phyloP scores from a whole-genome alignment of 2,113 vertebrate genomes.

The Gambusia affinis region DNA sequence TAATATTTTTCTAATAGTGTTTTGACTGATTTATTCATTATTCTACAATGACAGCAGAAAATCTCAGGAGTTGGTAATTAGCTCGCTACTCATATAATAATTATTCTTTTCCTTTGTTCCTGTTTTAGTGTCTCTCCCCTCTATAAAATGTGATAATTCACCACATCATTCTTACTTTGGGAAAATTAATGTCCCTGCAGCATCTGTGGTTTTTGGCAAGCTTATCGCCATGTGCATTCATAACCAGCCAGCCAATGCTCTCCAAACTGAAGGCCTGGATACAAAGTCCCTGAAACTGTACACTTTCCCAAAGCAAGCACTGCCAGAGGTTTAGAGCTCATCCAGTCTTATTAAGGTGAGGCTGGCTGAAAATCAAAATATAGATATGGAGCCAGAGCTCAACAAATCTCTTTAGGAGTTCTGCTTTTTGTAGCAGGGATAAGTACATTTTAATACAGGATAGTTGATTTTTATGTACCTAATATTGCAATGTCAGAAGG shows the following conservation, averaged over 20 bases:
- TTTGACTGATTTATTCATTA: constrained; percentile 73
- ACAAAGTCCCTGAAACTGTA: constrained; percentile 26
- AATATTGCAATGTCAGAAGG: background rate
- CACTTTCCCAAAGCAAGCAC: constrained; percentile 20
- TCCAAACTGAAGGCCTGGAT: constrained; percentile 41
- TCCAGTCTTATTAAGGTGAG: constrained; percentile 34
- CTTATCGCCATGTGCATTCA: background rate
- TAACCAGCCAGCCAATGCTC: constrained; percentile 15
- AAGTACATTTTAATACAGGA: background rate
- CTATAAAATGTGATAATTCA: constrained; percentile 53
- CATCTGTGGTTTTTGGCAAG: constrained; percentile 57
- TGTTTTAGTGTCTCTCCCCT: constrained; percentile 20
- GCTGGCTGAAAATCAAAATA: constrained; percentile 30
- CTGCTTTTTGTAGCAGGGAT: background rate
- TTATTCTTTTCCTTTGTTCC: constrained; percentile 28
- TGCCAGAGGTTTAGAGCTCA: constrained; percentile 30
- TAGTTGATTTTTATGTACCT: background rate
- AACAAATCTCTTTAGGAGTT: background rate
- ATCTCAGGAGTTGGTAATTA: constrained; percentile 62
- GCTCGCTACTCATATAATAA: constrained; percentile 46
- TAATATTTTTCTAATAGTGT: constrained; percentile 61
- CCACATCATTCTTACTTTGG: constrained; percentile 46
- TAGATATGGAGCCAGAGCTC: constrained; percentile 17
- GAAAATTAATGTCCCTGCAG: constrained; percentile 43
- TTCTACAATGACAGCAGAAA: constrained; percentile 59